Evolutionary conservation across 2,113 vertebrate species (phyloP), one percentile per base, ranked within the genome.

Genomic region (Myocastor coypus): DNA sequence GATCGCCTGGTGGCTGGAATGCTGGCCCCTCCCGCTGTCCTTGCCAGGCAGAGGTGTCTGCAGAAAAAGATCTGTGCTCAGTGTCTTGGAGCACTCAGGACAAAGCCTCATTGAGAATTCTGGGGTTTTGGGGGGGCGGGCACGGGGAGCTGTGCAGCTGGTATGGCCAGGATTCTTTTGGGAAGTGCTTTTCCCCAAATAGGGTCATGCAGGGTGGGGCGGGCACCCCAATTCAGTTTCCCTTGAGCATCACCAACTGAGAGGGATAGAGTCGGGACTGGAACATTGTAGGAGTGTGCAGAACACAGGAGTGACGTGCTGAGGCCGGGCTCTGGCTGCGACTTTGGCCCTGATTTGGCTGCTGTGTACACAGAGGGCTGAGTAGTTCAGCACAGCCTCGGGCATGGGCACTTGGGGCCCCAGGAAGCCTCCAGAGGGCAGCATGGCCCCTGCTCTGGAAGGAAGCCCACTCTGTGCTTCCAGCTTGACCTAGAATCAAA

Each of bases 31-130:
- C 30, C 9, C 8, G 16, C 0, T 73, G n/a, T 50, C 24, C 69
- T 84, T 42, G 46, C 16, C 34, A 78, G 84, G 73, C 90, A 8
- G 89, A 94, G 87, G 30, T 87, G 42, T 97, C 37, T 64, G 93
- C 96, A 37, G 87, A 87, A 83, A 50, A 3, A 89, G 46, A 40
- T 84, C 17, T 83, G 85, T 96, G n/a, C 34, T 69, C 77, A 34
- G 37, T 30, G 2, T 94, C 87, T 91, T 80, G 63, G 20, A n/a
- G 37, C 17, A 13, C 37, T 81, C 50, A 34, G 87, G 86, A 87
- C 19, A 2, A 6, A 10, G 63, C 42, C 64, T 50, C 13, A 34
- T 63, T 63, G 68, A 46, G 61, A 84, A 40, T 64, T 40, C 34
- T 88, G 50, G 81, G n/a, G 46, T 37, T 77, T 73, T 55, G 63